These are phyloP conservation scores for Fukomys damarensis DNA, from an alignment of 2,113 vertebrate genomes.

Conservation along the genomic window DNA sequence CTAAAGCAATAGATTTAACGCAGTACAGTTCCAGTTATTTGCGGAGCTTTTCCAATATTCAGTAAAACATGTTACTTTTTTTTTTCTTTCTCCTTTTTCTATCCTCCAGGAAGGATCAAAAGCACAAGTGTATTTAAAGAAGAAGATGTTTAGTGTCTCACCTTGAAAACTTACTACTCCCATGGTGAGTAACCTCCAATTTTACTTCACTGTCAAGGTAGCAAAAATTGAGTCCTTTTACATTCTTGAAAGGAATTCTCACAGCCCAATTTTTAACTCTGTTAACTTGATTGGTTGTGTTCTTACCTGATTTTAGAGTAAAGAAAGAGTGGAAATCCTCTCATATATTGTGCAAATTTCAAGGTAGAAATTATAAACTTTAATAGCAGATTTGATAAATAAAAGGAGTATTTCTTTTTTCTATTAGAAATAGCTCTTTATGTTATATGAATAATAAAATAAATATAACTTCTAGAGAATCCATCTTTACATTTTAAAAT, in stretches of 20 bases:
- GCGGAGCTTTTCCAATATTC: not conserved
- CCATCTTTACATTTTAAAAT: not conserved
- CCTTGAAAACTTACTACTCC: slow-evolving; percentile 71
- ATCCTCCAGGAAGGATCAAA: slow-evolving; percentile 71
- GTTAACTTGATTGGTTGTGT: slow-evolving; percentile 60
- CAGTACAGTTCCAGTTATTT: slow-evolving; percentile 42
- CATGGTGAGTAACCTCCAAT: slow-evolving; percentile 59
- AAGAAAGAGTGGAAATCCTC: slow-evolving; percentile 30
- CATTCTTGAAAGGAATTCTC: slow-evolving; percentile 73
- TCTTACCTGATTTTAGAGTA: slow-evolving; percentile 29
- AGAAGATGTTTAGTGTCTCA: slow-evolving; percentile 68
- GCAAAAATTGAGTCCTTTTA: slow-evolving; percentile 71
- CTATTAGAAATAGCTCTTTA: not conserved
- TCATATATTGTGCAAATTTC: not conserved
- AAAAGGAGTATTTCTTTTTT: not conserved
- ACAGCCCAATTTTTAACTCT: slow-evolving; percentile 52
- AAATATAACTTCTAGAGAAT: not conserved
- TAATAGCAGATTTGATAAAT: not conserved
- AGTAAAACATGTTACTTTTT: not conserved
- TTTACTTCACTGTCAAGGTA: slow-evolving; percentile 59
- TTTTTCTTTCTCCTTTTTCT: not conserved
- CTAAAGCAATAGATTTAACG: slow-evolving; percentile 38
- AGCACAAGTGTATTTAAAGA: slow-evolving; percentile 67
- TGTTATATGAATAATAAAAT: not conserved
- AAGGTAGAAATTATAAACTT: not conserved